A percentile compares a stretch with the other conserved stretches of the same genome.
These are phyloP conservation scores for Pseudochirops corinnae DNA, from an alignment of 2,797 vertebrate genomes.

Conservation along the genomic window DNA sequence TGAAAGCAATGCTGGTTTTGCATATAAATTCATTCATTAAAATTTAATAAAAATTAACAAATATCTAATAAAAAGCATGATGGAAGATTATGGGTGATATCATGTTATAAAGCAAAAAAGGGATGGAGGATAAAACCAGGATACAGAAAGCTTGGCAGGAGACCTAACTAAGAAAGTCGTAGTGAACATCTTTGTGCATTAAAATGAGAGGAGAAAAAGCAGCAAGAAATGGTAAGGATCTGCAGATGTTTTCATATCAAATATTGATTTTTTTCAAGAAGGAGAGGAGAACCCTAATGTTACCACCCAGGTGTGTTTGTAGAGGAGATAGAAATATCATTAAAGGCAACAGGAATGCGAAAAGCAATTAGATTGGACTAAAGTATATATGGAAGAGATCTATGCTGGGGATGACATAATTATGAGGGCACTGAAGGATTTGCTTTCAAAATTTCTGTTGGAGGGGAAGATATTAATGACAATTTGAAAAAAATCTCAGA, in stretches of 20 bases:
- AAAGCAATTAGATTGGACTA: neutral
- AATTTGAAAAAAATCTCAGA: neutral
- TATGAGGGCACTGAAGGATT: neutral
- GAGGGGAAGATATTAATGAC: neutral
- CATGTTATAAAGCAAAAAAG: neutral
- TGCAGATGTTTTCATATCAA: neutral
- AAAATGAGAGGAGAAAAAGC: neutral
- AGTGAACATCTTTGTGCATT: neutral
- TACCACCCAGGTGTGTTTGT: neutral
- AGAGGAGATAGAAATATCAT: neutral
- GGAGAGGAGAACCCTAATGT: neutral
- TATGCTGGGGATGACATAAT: neutral
- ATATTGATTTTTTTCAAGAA: neutral
- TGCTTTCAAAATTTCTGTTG: neutral
- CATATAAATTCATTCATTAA: neutral
- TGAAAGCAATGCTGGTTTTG: neutral
- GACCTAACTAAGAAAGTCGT: neutral
- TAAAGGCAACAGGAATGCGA: neutral
- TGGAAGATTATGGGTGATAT: neutral
- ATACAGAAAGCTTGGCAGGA: neutral
- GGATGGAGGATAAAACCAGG: neutral
- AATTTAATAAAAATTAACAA: neutral
- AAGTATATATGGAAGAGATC: neutral
- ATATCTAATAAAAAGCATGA: neutral
- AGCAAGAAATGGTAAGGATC: neutral